phyloP scores from a whole-genome alignment of 2,888 invertebrate genomes.

The Drosophila affinis region DNA sequence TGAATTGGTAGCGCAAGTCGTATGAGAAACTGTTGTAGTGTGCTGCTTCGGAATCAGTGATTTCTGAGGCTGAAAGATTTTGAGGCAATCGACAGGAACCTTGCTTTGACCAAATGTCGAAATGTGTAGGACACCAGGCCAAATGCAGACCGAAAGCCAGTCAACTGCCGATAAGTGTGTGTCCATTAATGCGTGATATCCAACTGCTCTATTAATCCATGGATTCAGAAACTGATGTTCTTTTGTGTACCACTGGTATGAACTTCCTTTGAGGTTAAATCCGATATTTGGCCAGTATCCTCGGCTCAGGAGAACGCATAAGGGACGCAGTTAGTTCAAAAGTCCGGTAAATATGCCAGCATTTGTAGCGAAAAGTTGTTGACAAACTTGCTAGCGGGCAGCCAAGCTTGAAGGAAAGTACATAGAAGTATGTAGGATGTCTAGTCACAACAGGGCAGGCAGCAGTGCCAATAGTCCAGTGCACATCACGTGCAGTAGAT shows the following conservation, averaged over 20 bases:
- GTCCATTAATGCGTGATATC: not conserved
- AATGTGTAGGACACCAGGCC: not conserved
- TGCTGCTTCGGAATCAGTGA: too few species aligned
- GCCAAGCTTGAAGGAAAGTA: not conserved
- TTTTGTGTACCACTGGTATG: not conserved
- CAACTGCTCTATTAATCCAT: not conserved
- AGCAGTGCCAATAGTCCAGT: constrained; percentile 6
- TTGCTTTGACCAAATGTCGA: not conserved
- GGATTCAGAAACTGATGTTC: not conserved
- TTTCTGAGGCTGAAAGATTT: too few species aligned
- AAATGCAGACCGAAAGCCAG: too few species aligned
- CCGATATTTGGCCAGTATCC: not conserved
- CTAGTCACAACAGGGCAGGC: not conserved
- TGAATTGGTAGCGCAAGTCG: too few species aligned
- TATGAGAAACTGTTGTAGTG: too few species aligned
- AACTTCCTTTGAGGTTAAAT: not conserved
- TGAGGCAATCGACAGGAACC: not conserved
- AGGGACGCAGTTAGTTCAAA: not conserved
- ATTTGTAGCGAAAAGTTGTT: constrained; percentile 10
- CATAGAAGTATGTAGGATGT: not conserved
- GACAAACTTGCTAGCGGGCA: constrained; percentile 2
- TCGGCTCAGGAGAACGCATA: not conserved
- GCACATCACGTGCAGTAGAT: constrained; percentile 63
- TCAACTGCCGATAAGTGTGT: not conserved
- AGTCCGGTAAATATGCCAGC: constrained; percentile 1